A percentile compares a stretch with the other conserved stretches of the same genome.
These are phyloP conservation scores for Sebastes taczanowskii DNA, from an alignment of 2,797 vertebrate species.

Conservation along the genomic window DNA sequence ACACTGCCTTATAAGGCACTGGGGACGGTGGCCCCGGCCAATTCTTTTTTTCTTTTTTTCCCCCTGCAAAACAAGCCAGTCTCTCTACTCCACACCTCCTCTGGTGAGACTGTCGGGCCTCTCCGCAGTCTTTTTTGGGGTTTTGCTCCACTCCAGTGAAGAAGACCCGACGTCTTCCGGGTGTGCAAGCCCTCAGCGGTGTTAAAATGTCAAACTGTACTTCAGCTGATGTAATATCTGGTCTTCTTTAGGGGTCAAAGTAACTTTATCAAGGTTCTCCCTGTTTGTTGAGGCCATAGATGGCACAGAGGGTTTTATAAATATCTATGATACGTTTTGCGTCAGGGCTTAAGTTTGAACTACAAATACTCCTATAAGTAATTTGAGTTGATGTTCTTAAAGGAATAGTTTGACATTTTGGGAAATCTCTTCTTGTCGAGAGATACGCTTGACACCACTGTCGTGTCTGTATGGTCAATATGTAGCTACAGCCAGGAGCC, in stretches of 20 bases:
- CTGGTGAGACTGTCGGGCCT: slow-evolving; percentile 62
- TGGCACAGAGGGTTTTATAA: neutral
- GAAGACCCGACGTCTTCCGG: slow-evolving; percentile 32
- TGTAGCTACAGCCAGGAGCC: neutral
- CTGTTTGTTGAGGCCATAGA: slow-evolving; percentile 4
- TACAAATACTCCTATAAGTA: neutral
- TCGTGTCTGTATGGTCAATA: neutral
- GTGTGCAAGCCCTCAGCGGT: slow-evolving; percentile 15
- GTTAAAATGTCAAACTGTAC: slow-evolving; percentile 39
- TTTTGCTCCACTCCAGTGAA: slow-evolving; percentile 55
- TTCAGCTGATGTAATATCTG: slow-evolving; percentile 4
- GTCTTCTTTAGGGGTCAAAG: too few relatives aligned
- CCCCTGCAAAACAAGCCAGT: slow-evolving; percentile 73
- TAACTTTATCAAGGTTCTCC: neutral
- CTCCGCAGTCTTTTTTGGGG: slow-evolving; percentile 47
- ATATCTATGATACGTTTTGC: neutral
- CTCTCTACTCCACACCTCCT: slow-evolving; percentile 75
- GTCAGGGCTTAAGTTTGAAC: neutral
- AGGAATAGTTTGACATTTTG: neutral
- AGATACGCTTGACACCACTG: neutral
- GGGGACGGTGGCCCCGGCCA: slow-evolving; percentile 81
- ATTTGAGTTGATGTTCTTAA: neutral
- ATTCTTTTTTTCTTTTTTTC: slow-evolving; percentile 43
- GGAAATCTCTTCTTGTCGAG: neutral
- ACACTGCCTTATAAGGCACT: slow-evolving; percentile 87